Conservation (phyloP, 2,797 vertebrate species). For the Tiaroga cobitis region DNA sequence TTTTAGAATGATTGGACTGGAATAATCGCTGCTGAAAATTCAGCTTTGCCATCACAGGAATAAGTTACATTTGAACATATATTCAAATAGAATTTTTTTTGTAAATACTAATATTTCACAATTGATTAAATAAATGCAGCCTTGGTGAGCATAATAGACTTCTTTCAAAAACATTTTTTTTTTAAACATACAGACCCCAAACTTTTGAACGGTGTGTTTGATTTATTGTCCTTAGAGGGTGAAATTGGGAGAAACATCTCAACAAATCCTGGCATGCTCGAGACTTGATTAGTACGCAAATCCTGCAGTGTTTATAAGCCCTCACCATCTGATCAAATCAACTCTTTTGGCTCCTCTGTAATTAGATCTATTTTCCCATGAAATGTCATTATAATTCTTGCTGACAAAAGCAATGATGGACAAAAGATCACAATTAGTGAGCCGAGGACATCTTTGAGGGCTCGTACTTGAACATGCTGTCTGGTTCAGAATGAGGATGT, state of each 20-base stretch:
- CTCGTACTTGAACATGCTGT: constrained; percentile 33
- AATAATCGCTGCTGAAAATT: background rate
- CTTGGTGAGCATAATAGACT: background rate
- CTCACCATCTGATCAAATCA: constrained; percentile 56
- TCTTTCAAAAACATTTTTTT: background rate
- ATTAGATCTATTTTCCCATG: constrained; percentile 53
- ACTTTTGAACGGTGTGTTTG: background rate
- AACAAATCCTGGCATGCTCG: constrained; percentile 27
- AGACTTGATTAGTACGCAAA: constrained; percentile 56
- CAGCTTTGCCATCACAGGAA: background rate
- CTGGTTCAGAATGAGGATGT: constrained; percentile 32
- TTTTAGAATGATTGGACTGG: background rate
- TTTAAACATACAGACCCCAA: background rate
- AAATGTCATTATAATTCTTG: constrained; percentile 45
- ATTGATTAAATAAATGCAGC: background rate
- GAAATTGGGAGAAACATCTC: constrained; percentile 22
- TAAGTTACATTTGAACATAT: background rate
- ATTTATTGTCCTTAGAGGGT: background rate
- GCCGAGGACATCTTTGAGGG: constrained; percentile 34
- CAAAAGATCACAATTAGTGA: constrained; percentile 52
- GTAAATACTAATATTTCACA: background rate
- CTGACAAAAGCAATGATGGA: constrained; percentile 49
- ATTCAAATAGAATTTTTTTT: background rate
- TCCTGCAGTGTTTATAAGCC: constrained; percentile 45
- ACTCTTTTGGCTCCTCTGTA: constrained; percentile 54